Evolutionary conservation across 2,888 invertebrate species (phyloP), one percentile per base, ranked within the genome.

Genomic region (Leucophenga montana): DNA sequence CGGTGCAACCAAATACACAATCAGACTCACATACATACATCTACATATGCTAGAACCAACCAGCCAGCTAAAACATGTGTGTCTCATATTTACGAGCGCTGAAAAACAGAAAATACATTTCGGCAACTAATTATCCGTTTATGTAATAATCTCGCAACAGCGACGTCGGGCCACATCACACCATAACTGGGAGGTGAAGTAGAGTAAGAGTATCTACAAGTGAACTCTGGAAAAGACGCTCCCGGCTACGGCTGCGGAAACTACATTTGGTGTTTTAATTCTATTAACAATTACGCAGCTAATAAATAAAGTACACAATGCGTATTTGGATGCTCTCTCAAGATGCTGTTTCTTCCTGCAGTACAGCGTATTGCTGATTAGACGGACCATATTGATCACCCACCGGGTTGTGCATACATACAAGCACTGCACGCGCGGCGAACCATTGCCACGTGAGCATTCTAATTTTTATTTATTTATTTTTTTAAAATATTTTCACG

Each of bases 31-130:
- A 18, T 4, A 44, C 27, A 73, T 71, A 74, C 78, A 78, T 77
- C 56, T 73, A 66, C 70, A 72, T 67, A 71, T 67, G 67, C 69
- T 68, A 56, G 64, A 18, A 66, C 56, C 59, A 48, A 53, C 62
- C 48, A 57, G 56, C 65, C 31, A 39, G 57, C 69, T 68, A 73
- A 77, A 80, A 83, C 86, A 87, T 88, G 88, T 87, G 87, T 82
- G 85, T 77, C 78, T 85, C 77, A 80, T 83, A 82, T 86, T 85
- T 87, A 87, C 82, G 85, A 80, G 83, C 78, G 78, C 67, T 71
- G 77, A 44, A 44, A 44, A 64, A 64, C 61, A 64, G 46, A 20
- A 64, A 64, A 64, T 46, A 48, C 62, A 64, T 64, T 64, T 48
- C 62, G 62, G 48, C 57, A 67, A 66, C 50, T 64, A 64, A 64